Evolutionary conservation across 2,888 invertebrate genomes (phyloP).

Genomic region (Salticus scenicus): DNA sequence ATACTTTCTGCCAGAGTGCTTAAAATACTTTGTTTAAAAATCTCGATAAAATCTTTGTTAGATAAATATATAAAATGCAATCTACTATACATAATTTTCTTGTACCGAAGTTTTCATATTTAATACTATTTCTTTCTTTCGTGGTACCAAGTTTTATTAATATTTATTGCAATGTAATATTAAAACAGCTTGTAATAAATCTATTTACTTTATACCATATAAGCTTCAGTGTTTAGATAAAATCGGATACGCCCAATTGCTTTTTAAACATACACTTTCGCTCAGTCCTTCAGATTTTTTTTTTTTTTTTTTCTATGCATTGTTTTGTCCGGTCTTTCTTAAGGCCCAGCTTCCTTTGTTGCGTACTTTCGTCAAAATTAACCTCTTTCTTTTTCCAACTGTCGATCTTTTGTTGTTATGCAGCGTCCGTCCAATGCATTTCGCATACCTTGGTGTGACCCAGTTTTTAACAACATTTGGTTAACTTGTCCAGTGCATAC

Average conservation of each 20-base stretch:
- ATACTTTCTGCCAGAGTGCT: no score
- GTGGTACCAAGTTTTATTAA: no score
- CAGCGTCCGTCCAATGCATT: neutral
- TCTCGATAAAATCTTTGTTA: no score
- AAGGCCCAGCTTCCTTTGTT: conserved; percentile 33
- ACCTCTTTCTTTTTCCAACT: conserved; percentile 39
- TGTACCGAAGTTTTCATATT: no score
- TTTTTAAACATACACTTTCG: neutral
- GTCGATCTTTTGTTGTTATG: neutral
- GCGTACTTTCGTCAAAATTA: conserved; percentile 16
- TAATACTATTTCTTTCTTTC: no score
- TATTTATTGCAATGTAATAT: no score
- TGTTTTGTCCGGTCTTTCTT: neutral
- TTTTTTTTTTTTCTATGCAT: neutral
- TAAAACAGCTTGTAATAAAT: no score
- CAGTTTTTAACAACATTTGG: conserved; percentile 35
- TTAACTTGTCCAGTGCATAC: neutral
- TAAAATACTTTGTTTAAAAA: no score
- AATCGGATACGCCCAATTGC: neutral
- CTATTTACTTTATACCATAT: no score
- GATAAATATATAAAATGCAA: no score
- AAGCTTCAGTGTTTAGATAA: no score
- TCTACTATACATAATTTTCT: no score
- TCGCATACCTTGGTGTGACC: conserved; percentile 63
- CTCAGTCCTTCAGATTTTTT: neutral